Base-by-base conservation (phyloP, 2,113 vertebrate species). In the Anguilla japonica region DNA sequence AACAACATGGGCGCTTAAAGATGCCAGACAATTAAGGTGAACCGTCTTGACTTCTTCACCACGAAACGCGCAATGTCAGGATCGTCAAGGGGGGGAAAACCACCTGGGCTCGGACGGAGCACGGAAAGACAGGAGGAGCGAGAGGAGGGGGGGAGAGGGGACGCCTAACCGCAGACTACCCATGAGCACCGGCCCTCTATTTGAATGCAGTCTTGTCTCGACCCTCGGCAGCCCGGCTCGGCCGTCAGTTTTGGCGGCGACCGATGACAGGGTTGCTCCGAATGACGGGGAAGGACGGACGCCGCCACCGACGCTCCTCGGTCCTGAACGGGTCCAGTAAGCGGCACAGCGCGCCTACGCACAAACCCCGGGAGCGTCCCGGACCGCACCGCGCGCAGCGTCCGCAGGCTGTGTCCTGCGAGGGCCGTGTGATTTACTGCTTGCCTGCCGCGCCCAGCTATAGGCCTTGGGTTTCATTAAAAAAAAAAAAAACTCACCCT, bases 181-280 rank as follows among this genome's bases (percentile, higher is more conserved):
- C 34, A 85, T 85, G 78, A 85, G 81, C 84, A 57, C 46, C 39
- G 14, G 63, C 1, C 43, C 16, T 81, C 50, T 14, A 53, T 53
- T 53, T 5, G 6, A 75, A 34, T 29, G 9, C 11, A 34, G 8
- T 34, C 67, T 2, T 75, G 29, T 13, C 4, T 34, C 7, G 26
- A 34, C 8, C 26, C 26, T 13, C 3, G 71, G 2, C 71, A 14
- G 71, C 20, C 5, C 60, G 7, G 63, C 26, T 71, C 0, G 3
- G 3, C 26, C 26, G 26, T n/a, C 63, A 71, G 20, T n/a, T 6
- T 6, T n/a, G n/a, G 60, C 60, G 3, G 20, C 9, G n/a, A 71
- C n/a, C 26, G 20, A 71, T 26, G n/a, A 14, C 71, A n/a, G 9
- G 9, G n/a, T 13, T 34, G 7, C 71, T 75, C 71, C 11, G n/a